These are phyloP conservation scores for Nothoprocta pentlandii DNA, from an alignment of 2,113 vertebrate species.

Conservation along the genomic window DNA sequence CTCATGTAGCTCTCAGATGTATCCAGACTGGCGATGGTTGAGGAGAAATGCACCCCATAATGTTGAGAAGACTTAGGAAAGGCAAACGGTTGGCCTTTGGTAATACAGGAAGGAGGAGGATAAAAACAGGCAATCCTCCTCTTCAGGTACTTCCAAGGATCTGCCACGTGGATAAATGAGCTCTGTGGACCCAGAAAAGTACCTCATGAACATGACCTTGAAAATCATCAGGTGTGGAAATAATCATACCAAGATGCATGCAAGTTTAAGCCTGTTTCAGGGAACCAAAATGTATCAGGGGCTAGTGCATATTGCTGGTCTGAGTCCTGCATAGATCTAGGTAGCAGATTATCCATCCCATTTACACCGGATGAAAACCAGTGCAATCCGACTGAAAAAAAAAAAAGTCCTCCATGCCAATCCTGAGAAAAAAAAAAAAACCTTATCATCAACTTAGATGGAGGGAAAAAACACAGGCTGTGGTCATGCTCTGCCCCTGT, in stretches of 20 bases:
- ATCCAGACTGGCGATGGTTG: background rate
- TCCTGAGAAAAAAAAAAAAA: background rate
- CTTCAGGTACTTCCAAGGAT: background rate
- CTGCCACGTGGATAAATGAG: background rate
- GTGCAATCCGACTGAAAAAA: background rate
- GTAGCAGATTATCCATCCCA: background rate
- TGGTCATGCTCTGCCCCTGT: background rate
- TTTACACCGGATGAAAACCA: background rate
- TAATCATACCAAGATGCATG: fast-evolving
- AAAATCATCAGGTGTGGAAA: background rate
- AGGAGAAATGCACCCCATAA: fast-evolving
- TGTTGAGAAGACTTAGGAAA: background rate
- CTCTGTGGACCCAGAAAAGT: fast-evolving
- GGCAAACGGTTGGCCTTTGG: background rate
- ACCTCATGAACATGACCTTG: fast-evolving
- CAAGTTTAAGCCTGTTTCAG: background rate
- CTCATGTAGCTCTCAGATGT: background rate
- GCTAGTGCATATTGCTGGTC: background rate
- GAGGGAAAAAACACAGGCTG: fast-evolving
- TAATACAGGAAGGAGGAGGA: background rate
- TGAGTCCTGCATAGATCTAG: background rate
- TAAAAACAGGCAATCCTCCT: background rate
- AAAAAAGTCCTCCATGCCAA: background rate
- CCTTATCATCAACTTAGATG: background rate
- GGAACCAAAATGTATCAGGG: fast-evolving